Evolutionary conservation across 2,797 vertebrate species (phyloP).

Genomic region (Varecia variegata): DNA sequence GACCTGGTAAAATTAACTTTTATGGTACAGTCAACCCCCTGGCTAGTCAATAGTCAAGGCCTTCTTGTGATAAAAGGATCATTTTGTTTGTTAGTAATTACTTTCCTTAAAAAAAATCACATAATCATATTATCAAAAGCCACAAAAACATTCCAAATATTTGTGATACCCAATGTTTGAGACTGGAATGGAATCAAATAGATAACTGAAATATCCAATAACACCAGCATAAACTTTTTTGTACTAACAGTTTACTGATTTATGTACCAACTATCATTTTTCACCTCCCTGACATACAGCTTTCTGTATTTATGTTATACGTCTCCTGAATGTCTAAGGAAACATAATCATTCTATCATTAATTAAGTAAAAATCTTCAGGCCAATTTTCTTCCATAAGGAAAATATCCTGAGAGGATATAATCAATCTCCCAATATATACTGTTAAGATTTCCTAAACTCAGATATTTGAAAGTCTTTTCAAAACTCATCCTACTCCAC

Average conservation of each 20-base stretch:
- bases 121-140: background rate
- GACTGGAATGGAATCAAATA: background rate
- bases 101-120: background rate
- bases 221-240: background rate
- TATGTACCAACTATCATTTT: background rate
- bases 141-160: background rate
- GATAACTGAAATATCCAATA: background rate
- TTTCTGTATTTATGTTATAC: background rate
- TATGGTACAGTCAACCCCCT: background rate
- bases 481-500: background rate
- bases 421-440: background rate
- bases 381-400: background rate
- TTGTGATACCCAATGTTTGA: background rate
- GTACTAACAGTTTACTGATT: background rate
- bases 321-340: background rate
- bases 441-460: background rate
- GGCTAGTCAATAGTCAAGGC: background rate
- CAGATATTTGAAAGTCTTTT: background rate
- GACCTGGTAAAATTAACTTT: background rate
- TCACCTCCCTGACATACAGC: background rate
- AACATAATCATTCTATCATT: background rate
- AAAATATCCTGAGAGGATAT: background rate
- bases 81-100: background rate
- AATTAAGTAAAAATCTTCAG: background rate
- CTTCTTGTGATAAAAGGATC: background rate